Percentiles rank a stretch among this genome's conserved stretches.
Conservation (phyloP, 1,140 invertebrate species). For the Plodia interpunctella region DNA sequence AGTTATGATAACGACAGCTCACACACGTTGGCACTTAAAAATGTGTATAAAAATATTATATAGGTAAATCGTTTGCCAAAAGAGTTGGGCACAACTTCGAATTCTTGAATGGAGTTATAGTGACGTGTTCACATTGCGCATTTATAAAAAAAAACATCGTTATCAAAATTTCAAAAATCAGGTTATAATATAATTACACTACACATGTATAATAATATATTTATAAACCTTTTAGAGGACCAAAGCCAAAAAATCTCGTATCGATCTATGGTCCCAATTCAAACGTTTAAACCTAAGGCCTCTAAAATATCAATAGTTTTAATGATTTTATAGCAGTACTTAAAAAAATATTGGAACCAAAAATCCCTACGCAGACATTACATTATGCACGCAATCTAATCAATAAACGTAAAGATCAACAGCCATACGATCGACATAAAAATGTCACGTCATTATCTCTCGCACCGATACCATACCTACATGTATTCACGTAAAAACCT, state of each 20-base stretch:
- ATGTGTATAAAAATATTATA: background rate
- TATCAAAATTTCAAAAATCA: too few relatives aligned
- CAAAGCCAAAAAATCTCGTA: too few relatives aligned
- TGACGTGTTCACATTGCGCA: background rate
- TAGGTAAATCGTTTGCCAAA: background rate
- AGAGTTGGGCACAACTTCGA: background rate
- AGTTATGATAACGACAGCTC: background rate
- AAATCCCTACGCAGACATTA: too few relatives aligned
- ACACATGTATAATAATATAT: too few relatives aligned
- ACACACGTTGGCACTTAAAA: background rate
- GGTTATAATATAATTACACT: too few relatives aligned
- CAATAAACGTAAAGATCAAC: background rate
- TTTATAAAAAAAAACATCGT: too few relatives aligned
- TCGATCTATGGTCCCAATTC: too few relatives aligned
- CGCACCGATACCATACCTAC: conserved; percentile 8
- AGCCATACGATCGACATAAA: background rate
- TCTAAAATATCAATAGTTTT: too few relatives aligned
- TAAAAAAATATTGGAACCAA: too few relatives aligned
- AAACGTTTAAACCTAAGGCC: too few relatives aligned
- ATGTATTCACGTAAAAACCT: conserved; percentile 22
- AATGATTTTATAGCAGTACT: too few relatives aligned
- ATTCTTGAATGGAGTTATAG: background rate
- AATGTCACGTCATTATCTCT: conserved; percentile 1
- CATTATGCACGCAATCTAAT: background rate
- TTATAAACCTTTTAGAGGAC: too few relatives aligned